Conservation (phyloP, 92 coral and sea anemone genomes). For the Siderastrea radians region DNA sequence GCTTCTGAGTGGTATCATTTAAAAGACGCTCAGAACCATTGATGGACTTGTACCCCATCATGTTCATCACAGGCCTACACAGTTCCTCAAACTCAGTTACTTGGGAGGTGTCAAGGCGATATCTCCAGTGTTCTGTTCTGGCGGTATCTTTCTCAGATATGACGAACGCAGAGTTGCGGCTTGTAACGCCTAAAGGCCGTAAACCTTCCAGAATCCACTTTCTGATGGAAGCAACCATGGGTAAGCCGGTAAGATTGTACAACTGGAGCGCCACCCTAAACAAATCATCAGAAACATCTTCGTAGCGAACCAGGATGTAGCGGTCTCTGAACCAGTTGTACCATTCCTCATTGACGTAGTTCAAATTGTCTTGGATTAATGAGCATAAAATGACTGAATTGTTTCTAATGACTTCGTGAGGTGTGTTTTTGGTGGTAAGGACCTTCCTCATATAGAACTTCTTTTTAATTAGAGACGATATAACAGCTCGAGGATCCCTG, state of each 20-base stretch:
- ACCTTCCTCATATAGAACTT: too few species aligned
- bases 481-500: too few species aligned
- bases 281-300: slow-evolving; percentile 21
- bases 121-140: not conserved
- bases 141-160: not conserved
- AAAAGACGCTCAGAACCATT: not conserved
- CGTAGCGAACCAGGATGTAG: slow-evolving; percentile 42
- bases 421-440: not conserved
- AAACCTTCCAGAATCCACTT: not conserved
- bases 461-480: not conserved
- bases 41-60: too few species aligned
- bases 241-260: slow-evolving; percentile 27
- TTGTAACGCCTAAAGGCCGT: not conserved
- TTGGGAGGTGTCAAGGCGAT: too few species aligned
- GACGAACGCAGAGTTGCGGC: too few species aligned
- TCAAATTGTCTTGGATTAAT: too few species aligned
- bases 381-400: not conserved
- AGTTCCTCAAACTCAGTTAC: too few species aligned
- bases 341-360: slow-evolving; percentile 26
- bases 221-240: slow-evolving; percentile 1
- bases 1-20: not conserved
- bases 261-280: not conserved
- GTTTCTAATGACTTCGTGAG: slow-evolving; percentile 23
- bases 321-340: slow-evolving; percentile 10
- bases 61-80: too few species aligned